These are phyloP conservation scores for Ptyas mucosa DNA, from an alignment of 2,113 vertebrate genomes.

Conservation along the genomic window DNA sequence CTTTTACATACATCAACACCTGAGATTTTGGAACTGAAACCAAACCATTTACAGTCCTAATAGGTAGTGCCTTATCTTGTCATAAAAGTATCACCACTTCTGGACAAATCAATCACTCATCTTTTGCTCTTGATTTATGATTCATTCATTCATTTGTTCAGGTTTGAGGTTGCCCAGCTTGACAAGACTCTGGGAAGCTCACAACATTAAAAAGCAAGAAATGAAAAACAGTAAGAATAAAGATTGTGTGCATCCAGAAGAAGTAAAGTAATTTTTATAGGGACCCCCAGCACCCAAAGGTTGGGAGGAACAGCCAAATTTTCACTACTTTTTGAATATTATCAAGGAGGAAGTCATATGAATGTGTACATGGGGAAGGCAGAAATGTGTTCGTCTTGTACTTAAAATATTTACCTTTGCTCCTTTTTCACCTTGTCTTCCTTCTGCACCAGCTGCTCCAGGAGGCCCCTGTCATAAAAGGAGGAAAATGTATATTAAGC, in stretches of 20 bases:
- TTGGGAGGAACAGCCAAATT: neutral
- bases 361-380: too few species aligned
- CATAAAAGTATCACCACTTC: neutral
- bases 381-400: neutral
- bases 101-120: neutral
- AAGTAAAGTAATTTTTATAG: neutral
- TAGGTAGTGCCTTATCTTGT: neutral
- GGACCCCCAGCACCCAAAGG: neutral
- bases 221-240: neutral
- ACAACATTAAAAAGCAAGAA: neutral
- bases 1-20: neutral
- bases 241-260: neutral
- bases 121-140: neutral
- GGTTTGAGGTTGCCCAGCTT: neutral
- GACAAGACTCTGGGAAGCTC: neutral
- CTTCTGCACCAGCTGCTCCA: constrained; percentile 87
- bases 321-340: neutral
- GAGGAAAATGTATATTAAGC: neutral
- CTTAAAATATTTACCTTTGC: constrained; percentile 81
- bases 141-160: neutral
- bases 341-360: neutral
- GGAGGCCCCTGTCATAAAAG: constrained; percentile 81
- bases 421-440: constrained; percentile 97
- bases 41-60: neutral
- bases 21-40: neutral